A percentile compares a stretch with the other conserved stretches of the same genome.
Evolutionary conservation across 2,888 invertebrate species (phyloP).

Genomic region (Drosophila paramelanica): DNA sequence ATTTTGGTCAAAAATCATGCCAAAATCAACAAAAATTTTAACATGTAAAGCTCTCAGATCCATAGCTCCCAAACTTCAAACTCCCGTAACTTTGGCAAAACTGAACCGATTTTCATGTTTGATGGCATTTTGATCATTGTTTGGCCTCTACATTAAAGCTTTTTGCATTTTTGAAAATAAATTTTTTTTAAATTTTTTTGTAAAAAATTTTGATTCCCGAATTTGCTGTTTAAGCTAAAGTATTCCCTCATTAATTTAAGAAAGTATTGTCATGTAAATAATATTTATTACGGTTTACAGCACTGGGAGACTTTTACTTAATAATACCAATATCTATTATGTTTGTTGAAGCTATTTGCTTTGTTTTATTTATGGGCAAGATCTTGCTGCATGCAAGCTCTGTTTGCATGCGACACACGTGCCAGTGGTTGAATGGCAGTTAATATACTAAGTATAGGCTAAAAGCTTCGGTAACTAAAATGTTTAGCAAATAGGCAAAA

Average conservation of each 20-base stretch:
- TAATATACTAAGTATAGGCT: slow-evolving; percentile 30
- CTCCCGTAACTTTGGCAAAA: no score
- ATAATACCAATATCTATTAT: not conserved
- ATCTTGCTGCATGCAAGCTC: slow-evolving; percentile 17
- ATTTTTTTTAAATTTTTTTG: no score
- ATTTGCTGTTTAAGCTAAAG: not conserved
- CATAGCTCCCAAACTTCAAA: no score
- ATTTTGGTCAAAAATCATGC: no score
- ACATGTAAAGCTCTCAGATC: no score
- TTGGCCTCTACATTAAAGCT: no score
- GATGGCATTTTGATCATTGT: no score
- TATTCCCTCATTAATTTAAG: not conserved
- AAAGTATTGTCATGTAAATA: not conserved
- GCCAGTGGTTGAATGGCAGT: slow-evolving; percentile 48
- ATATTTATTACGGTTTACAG: not conserved
- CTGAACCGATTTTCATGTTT: no score
- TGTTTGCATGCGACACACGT: slow-evolving; percentile 60
- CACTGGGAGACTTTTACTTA: slow-evolving; percentile 2
- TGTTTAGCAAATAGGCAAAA: slow-evolving; percentile 54
- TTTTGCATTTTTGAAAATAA: no score
- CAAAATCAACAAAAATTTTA: no score
- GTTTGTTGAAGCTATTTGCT: not conserved
- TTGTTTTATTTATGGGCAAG: slow-evolving; percentile 2
- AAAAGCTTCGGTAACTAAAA: slow-evolving; percentile 55
- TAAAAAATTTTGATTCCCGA: no score